A percentile compares a stretch with the other conserved stretches of the same genome.
These are phyloP conservation scores for Amphimallon solstitiale DNA, from an alignment of 2,888 invertebrate species.

Conservation along the genomic window DNA sequence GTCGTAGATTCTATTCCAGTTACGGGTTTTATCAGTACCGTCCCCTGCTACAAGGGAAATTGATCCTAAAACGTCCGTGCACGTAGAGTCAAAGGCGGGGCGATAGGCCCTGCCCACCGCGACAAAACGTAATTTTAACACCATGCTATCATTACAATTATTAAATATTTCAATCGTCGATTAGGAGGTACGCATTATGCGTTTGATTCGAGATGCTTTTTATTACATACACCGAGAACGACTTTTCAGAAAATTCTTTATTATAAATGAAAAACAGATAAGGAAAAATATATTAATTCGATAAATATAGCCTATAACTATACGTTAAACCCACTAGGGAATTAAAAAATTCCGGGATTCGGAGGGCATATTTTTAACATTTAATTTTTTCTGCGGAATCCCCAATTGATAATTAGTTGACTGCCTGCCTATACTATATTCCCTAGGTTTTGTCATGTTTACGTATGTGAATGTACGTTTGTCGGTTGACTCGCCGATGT, in stretches of 20 bases:
- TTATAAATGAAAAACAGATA: too few relatives aligned
- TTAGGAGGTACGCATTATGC: conserved; percentile 11
- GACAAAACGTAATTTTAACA: conserved; percentile 23
- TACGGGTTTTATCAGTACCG: conserved; percentile 23
- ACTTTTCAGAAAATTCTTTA: too few relatives aligned
- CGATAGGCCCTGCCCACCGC: conserved; percentile 19
- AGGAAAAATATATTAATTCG: not conserved
- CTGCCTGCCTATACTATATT: not conserved
- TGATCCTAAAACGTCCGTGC: not conserved
- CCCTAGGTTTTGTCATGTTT: not conserved
- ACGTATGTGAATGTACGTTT: not conserved
- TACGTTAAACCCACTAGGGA: too few relatives aligned
- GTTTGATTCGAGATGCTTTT: not conserved
- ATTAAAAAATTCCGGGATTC: not conserved
- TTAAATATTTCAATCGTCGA: conserved; percentile 23
- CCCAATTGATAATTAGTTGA: not conserved
- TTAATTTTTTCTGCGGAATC: not conserved
- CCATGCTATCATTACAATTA: conserved; percentile 29
- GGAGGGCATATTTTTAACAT: not conserved
- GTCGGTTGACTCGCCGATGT: conserved; percentile 7
- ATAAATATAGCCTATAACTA: too few relatives aligned
- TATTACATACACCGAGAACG: too few relatives aligned
- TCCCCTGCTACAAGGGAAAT: not conserved
- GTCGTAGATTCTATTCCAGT: conserved; percentile 30
- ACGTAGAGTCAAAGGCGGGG: conserved; percentile 12